Evolutionary conservation across 2,888 invertebrate species (phyloP).

Genomic region (Lissonota sp.): DNA sequence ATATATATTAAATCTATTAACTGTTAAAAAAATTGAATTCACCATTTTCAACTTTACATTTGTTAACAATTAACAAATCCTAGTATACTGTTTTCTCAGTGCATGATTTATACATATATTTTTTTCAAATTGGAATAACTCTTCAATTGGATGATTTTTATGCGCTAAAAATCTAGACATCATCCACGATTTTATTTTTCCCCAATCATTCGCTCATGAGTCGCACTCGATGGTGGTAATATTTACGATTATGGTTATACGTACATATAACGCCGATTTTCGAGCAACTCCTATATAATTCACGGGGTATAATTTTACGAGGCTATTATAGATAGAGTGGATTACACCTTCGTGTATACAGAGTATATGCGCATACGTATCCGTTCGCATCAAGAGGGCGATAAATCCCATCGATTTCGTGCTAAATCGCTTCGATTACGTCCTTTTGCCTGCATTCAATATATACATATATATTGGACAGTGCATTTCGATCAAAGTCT

Average conservation of each 20-base stretch:
- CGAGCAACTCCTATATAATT: slow-evolving; percentile 28
- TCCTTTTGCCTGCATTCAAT: too few species aligned
- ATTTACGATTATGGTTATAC: slow-evolving; percentile 27
- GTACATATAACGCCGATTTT: background rate
- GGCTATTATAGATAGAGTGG: slow-evolving; percentile 13
- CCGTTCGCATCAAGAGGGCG: too few species aligned
- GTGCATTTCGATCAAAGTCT: slow-evolving; percentile 13
- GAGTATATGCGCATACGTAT: background rate
- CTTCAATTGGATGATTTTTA: slow-evolving; percentile 3
- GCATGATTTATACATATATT: too few species aligned
- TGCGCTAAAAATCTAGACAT: background rate
- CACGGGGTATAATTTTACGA: slow-evolving; percentile 27
- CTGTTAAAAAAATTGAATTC: too few species aligned
- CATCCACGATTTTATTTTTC: background rate
- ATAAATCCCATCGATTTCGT: too few species aligned
- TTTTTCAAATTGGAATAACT: background rate
- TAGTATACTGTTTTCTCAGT: too few species aligned
- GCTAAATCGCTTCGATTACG: too few species aligned
- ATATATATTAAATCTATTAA: too few species aligned
- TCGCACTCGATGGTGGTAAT: slow-evolving; percentile 3
- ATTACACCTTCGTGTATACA: slow-evolving; percentile 2
- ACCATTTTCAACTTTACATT: too few species aligned
- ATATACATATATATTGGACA: background rate
- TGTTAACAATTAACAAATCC: too few species aligned
- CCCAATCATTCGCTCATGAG: background rate